These are phyloP conservation scores for Lycocorax pyrrhopterus DNA, from an alignment of 2,113 vertebrate genomes.

Conservation along the genomic window DNA sequence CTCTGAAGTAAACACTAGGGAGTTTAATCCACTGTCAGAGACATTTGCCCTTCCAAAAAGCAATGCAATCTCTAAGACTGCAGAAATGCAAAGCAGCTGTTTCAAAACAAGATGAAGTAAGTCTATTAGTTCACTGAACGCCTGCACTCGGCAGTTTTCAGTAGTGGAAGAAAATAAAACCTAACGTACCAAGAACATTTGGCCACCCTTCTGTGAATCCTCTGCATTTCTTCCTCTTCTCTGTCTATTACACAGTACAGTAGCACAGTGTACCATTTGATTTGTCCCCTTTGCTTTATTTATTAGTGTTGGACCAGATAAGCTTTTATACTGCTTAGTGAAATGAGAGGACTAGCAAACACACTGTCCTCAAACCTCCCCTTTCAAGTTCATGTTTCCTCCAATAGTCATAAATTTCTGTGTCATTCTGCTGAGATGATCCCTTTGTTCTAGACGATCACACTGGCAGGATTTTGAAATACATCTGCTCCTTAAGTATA, in stretches of 20 bases:
- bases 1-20: not conserved
- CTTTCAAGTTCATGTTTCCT: not conserved
- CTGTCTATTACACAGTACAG: not conserved
- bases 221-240: not conserved
- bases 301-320: not conserved
- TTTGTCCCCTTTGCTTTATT: not conserved
- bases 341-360: not conserved
- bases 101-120: not conserved
- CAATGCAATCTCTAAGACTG: not conserved
- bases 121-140: not conserved
- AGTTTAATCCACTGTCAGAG: not conserved
- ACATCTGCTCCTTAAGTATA: not conserved
- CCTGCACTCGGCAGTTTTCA: not conserved
- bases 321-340: not conserved
- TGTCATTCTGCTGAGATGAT: not conserved
- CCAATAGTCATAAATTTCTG: not conserved
- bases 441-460: not conserved
- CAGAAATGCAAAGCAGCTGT: slow-evolving; percentile 15
- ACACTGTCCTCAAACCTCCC: not conserved
- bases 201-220: not conserved
- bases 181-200: not conserved
- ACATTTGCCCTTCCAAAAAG: not conserved
- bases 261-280: not conserved
- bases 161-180: not conserved
- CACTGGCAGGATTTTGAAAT: not conserved